These are phyloP conservation scores for Mellilla xanthometata DNA, from an alignment of 2,888 invertebrate species.

Conservation along the genomic window DNA sequence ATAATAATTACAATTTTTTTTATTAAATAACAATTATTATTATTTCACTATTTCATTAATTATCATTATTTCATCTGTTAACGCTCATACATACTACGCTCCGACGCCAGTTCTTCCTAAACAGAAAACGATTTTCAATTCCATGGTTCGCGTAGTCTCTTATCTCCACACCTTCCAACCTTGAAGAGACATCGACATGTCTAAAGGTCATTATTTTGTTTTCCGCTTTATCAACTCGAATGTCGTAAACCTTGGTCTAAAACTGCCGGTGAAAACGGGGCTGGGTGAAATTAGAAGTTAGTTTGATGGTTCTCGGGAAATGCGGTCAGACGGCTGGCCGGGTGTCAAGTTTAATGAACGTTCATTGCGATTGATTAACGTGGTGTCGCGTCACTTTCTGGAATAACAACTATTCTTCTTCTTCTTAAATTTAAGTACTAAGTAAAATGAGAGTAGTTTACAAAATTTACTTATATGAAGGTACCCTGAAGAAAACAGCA, in stretches of 20 bases:
- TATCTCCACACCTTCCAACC: constrained; percentile 23
- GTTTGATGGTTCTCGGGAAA: constrained; percentile 10
- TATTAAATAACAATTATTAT: too few relatives aligned
- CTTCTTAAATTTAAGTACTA: too few relatives aligned
- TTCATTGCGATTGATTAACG: not conserved
- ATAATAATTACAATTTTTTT: too few relatives aligned
- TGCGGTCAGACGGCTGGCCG: not conserved
- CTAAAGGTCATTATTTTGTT: constrained; percentile 25
- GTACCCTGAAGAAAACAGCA: too few relatives aligned
- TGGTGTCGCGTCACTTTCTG: not conserved
- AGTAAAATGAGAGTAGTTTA: too few relatives aligned
- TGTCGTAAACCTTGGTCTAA: constrained; percentile 26
- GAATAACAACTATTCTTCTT: not conserved
- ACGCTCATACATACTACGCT: too few relatives aligned
- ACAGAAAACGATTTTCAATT: too few relatives aligned
- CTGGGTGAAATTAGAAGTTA: constrained; percentile 13
- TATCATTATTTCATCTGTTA: too few relatives aligned
- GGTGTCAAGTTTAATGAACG: not conserved
- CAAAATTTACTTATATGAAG: too few relatives aligned
- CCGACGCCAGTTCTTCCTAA: too few relatives aligned
- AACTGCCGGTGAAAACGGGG: constrained; percentile 11
- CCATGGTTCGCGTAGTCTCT: not conserved
- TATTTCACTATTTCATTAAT: too few relatives aligned
- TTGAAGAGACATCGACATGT: constrained; percentile 20
- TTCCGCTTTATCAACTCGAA: constrained; percentile 22